Conservation (phyloP, 64 coral and sea anemone genomes). For the Stylophora pistillata region DNA sequence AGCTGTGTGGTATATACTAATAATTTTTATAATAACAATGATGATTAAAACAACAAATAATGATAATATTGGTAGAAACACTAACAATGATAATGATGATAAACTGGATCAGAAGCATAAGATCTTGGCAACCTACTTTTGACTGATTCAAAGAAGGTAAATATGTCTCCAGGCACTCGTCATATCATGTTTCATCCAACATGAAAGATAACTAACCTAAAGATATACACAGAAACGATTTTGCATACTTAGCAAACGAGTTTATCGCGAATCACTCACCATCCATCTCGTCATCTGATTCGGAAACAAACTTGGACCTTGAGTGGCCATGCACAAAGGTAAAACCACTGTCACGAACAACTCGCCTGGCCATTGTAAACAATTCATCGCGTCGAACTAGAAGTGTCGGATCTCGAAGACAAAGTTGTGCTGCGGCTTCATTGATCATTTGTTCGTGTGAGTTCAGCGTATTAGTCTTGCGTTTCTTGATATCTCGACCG, state of each 20-base stretch:
- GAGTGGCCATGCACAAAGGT: conserved; percentile 98
- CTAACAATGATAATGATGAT: no score
- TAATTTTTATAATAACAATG: no score
- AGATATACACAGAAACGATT: background rate
- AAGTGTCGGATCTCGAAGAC: conserved; percentile 95
- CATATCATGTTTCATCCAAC: background rate
- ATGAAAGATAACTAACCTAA: background rate
- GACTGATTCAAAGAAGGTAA: no score
- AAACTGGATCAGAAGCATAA: no score
- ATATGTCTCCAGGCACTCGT: no score
- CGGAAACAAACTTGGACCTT: conserved; percentile 86
- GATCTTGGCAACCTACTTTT: no score
- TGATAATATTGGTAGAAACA: no score
- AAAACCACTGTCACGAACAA: conserved; percentile 97
- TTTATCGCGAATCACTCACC: conserved; percentile 16
- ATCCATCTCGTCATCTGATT: conserved; percentile 55
- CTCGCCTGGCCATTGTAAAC: conserved; percentile 96
- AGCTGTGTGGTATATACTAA: no score
- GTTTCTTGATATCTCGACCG: conserved; percentile 94
- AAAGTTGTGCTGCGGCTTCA: conserved; percentile 98
- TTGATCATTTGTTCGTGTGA: conserved; percentile 99
- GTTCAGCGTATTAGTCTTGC: conserved; percentile 85
- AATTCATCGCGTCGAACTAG: conserved; percentile 95
- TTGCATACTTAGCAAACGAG: background rate
- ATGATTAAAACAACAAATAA: no score